phyloP scores from a whole-genome alignment of 2,888 invertebrate species.

The Oconnorella tubifera region DNA sequence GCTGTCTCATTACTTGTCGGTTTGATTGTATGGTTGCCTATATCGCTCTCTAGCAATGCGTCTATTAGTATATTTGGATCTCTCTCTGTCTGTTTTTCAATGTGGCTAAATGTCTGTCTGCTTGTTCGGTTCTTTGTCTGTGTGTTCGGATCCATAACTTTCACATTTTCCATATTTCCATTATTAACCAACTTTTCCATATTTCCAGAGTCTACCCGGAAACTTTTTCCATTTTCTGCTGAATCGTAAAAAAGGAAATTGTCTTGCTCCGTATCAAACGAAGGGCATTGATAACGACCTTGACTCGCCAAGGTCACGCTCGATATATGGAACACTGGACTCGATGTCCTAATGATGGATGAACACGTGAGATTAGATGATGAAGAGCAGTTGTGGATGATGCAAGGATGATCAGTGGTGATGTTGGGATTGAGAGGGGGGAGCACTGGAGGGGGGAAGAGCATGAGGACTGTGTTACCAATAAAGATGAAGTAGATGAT shows the following conservation, averaged over 20 bases:
- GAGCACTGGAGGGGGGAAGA: constrained; percentile 40
- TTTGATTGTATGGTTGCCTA: neutral
- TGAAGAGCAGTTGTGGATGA: too few species aligned
- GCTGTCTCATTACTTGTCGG: constrained; percentile 23
- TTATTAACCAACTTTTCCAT: neutral
- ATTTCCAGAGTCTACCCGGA: neutral
- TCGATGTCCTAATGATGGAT: neutral
- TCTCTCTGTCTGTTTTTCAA: neutral
- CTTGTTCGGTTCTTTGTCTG: neutral
- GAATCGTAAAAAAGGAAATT: too few species aligned
- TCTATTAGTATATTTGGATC: too few species aligned
- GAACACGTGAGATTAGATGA: neutral
- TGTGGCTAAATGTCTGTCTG: neutral
- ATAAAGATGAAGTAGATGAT: constrained; percentile 51
- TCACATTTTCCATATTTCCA: neutral
- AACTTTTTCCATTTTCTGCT: too few species aligned
- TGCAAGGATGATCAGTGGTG: too few species aligned
- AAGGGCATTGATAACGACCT: too few species aligned
- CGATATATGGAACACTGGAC: neutral
- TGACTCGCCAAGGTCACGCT: neutral
- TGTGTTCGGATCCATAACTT: too few species aligned
- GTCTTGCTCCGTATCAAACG: too few species aligned
- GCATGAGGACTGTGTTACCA: constrained; percentile 46
- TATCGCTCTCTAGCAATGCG: neutral
- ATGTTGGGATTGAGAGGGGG: neutral